phyloP scores from a whole-genome alignment of 2,888 invertebrate genomes.

The Brassicogethes aeneus region DNA sequence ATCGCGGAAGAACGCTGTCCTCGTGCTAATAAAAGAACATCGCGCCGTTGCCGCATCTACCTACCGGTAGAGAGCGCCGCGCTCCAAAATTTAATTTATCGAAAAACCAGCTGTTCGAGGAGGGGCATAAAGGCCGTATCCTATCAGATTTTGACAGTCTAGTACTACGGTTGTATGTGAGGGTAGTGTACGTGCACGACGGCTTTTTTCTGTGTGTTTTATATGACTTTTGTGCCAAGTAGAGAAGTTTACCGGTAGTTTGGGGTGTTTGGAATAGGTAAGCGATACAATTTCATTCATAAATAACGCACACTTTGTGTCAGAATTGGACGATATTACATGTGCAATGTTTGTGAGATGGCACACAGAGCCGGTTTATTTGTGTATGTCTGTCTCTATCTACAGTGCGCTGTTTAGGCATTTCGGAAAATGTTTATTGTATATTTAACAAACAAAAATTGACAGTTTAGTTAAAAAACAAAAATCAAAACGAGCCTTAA shows the following conservation, averaged over 20 bases:
- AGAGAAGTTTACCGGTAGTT: conserved; percentile 4
- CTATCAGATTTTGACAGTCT: conserved; percentile 21
- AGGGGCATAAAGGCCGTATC: conserved; percentile 25
- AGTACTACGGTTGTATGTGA: conserved; percentile 22
- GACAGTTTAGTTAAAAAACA: too few relatives aligned
- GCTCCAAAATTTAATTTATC: conserved; percentile 7
- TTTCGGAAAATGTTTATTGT: too few relatives aligned
- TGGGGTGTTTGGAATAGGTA: conserved; percentile 16
- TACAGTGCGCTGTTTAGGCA: conserved; percentile 3
- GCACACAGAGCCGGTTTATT: conserved; percentile 18
- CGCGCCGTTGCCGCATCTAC: too few relatives aligned
- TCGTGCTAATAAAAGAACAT: too few relatives aligned
- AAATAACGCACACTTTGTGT: conserved; percentile 23
- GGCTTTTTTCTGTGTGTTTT: conserved; percentile 17
- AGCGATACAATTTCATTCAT: conserved; percentile 14
- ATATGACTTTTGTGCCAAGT: conserved; percentile 13
- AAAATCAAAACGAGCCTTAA: too few relatives aligned
- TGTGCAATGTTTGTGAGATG: conserved; percentile 15
- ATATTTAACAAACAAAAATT: too few relatives aligned
- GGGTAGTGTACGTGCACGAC: conserved; percentile 21
- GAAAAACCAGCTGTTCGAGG: conserved; percentile 29
- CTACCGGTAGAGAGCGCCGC: too few relatives aligned
- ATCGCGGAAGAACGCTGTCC: too few relatives aligned
- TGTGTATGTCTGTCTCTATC: conserved; percentile 11
- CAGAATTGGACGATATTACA: conserved; percentile 20